These are phyloP conservation scores for Amiota minor DNA, from an alignment of 2,888 invertebrate genomes.

Conservation along the genomic window DNA sequence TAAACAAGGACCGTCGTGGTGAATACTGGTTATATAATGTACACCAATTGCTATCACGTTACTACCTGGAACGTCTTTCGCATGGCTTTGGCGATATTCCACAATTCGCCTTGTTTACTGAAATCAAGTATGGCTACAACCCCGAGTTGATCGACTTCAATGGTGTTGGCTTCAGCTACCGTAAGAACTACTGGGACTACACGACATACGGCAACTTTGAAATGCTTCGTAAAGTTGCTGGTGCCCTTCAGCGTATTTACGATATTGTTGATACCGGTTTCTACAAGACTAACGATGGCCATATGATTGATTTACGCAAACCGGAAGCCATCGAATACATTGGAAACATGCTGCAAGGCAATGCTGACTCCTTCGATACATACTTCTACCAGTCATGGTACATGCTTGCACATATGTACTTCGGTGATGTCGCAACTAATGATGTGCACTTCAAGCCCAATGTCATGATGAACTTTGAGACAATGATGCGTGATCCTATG, in stretches of 20 bases:
- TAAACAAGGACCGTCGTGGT: conserved; percentile 77
- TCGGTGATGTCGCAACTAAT: conserved; percentile 51
- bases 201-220: conserved; percentile 70
- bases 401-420: conserved; percentile 44
- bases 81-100: conserved; percentile 79
- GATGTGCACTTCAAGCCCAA: conserved; percentile 74
- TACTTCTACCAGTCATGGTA: conserved; percentile 56
- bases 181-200: conserved; percentile 76
- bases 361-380: conserved; percentile 68
- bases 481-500: conserved; percentile 81
- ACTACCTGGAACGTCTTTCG: conserved; percentile 82
- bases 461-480: conserved; percentile 78
- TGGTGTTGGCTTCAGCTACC: conserved; percentile 79
- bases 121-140: conserved; percentile 77
- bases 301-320: conserved; percentile 55
- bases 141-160: conserved; percentile 78
- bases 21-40: conserved; percentile 79
- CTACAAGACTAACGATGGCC: conserved; percentile 59
- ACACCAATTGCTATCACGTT: conserved; percentile 81
- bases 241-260: conserved; percentile 72
- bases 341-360: conserved; percentile 76
- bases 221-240: conserved; percentile 39
- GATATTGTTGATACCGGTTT: conserved; percentile 75
- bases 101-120: conserved; percentile 75
- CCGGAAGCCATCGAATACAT: conserved; percentile 75